Percentiles rank a stretch among this genome's conserved stretches.
These are phyloP conservation scores for Atherinosoma microstoma DNA, from an alignment of 2,797 vertebrate species.

Conservation along the genomic window DNA sequence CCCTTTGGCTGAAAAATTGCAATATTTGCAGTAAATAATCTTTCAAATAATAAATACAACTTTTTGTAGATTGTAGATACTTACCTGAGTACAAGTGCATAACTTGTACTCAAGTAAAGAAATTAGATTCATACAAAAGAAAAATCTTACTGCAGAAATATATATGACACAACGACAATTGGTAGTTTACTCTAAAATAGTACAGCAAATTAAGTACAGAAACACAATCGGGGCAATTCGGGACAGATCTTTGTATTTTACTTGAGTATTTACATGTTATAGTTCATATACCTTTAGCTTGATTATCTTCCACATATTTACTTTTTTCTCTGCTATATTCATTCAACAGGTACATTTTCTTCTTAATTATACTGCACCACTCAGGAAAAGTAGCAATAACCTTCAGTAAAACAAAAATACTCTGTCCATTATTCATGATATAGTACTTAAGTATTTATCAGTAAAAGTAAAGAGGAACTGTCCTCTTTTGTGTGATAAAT, in stretches of 20 bases:
- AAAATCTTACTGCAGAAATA: background rate
- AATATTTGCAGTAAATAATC: background rate
- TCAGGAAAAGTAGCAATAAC: background rate
- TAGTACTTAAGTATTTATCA: background rate
- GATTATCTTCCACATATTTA: background rate
- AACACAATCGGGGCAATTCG: background rate
- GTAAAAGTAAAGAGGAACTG: background rate
- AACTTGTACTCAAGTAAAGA: background rate
- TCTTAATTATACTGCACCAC: background rate
- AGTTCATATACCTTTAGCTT: background rate
- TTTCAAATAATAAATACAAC: background rate
- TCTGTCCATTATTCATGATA: background rate
- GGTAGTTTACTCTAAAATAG: background rate
- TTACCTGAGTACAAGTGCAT: background rate
- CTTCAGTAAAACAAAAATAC: background rate
- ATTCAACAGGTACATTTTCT: background rate
- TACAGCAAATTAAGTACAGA: background rate
- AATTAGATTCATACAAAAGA: background rate
- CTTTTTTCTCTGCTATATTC: background rate
- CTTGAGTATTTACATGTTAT: background rate
- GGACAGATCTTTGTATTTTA: background rate
- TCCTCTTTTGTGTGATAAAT: background rate
- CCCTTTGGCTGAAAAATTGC: background rate
- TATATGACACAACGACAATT: background rate
- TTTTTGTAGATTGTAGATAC: background rate